phyloP scores from a whole-genome alignment of 2,888 invertebrate species.

The Gastrophysa polygoni region DNA sequence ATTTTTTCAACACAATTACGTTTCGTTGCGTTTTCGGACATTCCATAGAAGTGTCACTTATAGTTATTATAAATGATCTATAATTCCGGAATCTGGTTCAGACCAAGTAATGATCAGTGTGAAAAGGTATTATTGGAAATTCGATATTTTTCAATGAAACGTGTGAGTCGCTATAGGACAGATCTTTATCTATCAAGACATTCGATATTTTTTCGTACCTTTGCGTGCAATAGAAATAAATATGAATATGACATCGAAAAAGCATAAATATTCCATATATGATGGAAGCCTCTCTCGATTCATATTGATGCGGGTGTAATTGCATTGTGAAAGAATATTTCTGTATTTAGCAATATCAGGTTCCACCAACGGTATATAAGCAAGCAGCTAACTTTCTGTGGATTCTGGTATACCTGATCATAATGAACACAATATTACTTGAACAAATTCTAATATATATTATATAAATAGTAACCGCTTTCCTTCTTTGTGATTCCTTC shows the following conservation, averaged over 20 bases:
- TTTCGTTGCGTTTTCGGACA: conserved; percentile 52
- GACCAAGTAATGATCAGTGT: conserved; percentile 47
- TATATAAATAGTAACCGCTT: too few relatives aligned
- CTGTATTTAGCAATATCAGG: too few relatives aligned
- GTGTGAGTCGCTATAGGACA: conserved; percentile 18
- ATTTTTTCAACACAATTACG: conserved; percentile 48
- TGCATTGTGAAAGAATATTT: too few relatives aligned
- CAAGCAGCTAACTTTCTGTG: too few relatives aligned
- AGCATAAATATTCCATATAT: too few relatives aligned
- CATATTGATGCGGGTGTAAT: too few relatives aligned
- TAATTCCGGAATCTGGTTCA: conserved; percentile 46
- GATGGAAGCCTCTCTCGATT: too few relatives aligned
- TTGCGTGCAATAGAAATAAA: neutral
- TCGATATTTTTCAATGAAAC: conserved; percentile 45
- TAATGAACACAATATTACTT: too few relatives aligned
- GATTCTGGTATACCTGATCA: too few relatives aligned
- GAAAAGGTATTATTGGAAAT: conserved; percentile 47
- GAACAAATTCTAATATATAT: too few relatives aligned
- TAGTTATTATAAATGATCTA: conserved; percentile 57
- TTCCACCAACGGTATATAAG: too few relatives aligned
- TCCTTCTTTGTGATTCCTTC: too few relatives aligned
- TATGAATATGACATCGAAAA: neutral
- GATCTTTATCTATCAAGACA: conserved; percentile 28
- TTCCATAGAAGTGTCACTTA: conserved; percentile 56
- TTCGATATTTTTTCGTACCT: conserved; percentile 19